A percentile compares a stretch with the other conserved stretches of the same genome.
phyloP scores from a whole-genome alignment of 23 tunicate species.

The Trididemnum clinides region DNA sequence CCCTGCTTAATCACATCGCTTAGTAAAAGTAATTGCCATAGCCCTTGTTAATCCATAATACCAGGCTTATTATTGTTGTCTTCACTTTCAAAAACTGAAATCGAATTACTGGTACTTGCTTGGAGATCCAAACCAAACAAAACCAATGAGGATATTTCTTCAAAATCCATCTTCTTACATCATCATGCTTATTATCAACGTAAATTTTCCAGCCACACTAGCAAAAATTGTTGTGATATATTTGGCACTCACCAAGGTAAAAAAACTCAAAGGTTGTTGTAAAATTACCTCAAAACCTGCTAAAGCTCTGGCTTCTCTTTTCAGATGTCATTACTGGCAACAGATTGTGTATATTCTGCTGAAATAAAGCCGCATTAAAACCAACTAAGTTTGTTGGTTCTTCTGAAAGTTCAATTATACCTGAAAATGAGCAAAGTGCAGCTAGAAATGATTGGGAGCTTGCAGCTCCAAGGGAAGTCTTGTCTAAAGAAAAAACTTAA shows the following conservation, averaged over 20 bases:
- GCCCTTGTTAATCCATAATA: not conserved
- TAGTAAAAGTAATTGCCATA: constrained; percentile 21
- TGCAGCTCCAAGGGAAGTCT: not conserved
- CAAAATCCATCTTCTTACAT: constrained; percentile 7
- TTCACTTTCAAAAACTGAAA: constrained; percentile 7
- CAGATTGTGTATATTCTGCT: not conserved
- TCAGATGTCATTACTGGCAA: not conserved
- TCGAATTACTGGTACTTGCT: constrained; percentile 2
- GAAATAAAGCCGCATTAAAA: not conserved
- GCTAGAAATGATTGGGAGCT: constrained; percentile 14
- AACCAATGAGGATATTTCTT: not conserved
- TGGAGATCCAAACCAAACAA: not conserved
- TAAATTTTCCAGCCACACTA: not conserved
- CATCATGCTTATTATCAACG: constrained; percentile 1
- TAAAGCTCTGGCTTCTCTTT: not conserved
- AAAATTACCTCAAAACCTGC: not conserved
- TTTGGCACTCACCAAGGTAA: constrained; percentile 19
- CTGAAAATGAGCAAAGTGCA: not conserved
- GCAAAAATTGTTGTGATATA: constrained; percentile 12
- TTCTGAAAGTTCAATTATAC: not conserved
- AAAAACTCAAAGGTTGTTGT: not conserved
- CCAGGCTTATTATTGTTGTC: constrained; percentile 1
- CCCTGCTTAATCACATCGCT: not conserved
- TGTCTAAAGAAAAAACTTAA: constrained; percentile 10
- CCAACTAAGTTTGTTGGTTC: not conserved